Evolutionary conservation across 2,888 invertebrate genomes (phyloP).

Genomic region (Oscheius onirici): DNA sequence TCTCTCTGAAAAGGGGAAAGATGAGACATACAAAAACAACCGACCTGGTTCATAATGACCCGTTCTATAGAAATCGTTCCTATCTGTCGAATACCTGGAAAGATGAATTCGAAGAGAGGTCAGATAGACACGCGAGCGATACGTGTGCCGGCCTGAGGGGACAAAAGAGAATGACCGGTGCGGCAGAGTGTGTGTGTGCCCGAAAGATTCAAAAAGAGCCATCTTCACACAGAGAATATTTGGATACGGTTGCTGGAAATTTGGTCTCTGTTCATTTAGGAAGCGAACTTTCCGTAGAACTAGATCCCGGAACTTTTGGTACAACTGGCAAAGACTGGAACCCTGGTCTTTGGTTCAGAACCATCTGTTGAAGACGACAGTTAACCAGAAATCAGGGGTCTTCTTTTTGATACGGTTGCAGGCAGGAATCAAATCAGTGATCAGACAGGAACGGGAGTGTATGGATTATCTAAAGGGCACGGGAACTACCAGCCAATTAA

Average conservation of each 20-base stretch:
- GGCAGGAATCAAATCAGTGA: background rate
- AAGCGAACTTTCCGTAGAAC: too few relatives aligned
- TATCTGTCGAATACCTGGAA: background rate
- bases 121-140: background rate
- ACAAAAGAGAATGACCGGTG: background rate
- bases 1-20: constrained; percentile 35
- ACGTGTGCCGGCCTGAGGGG: background rate
- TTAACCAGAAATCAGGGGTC: too few relatives aligned
- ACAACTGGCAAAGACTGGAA: too few relatives aligned
- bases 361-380: too few relatives aligned
- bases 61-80: background rate
- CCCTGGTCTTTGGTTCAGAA: too few relatives aligned
- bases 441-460: background rate
- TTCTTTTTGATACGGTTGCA: background rate
- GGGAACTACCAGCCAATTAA: too few relatives aligned
- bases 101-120: background rate
- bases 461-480: background rate
- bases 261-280: too few relatives aligned
- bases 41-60: constrained; percentile 40
- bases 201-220: background rate
- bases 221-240: too few relatives aligned
- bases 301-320: too few relatives aligned
- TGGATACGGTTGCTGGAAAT: too few relatives aligned
- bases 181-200: background rate
- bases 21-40: background rate